phyloP scores from a whole-genome alignment of 2,113 vertebrate genomes.

The Monopterus albus region DNA sequence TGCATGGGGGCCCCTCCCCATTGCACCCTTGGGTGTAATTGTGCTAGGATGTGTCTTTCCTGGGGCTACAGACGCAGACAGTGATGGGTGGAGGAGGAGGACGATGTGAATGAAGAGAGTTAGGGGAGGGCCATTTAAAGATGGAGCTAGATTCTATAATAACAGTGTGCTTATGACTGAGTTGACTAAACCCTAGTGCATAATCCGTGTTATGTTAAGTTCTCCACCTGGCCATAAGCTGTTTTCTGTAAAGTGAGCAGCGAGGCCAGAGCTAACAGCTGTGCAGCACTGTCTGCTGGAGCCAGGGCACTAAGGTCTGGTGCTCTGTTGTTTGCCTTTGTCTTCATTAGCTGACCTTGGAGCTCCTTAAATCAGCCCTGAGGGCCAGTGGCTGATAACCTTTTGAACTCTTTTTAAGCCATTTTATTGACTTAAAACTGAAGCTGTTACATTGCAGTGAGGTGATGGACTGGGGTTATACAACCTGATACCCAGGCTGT shows the following conservation, averaged over 20 bases:
- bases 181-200: conserved; percentile 47
- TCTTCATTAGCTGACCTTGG: conserved; percentile 54
- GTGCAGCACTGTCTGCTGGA: neutral
- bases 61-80: conserved; percentile 56
- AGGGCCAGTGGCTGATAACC: conserved; percentile 56
- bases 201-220: conserved; percentile 27
- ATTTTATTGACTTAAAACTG: conserved; percentile 51
- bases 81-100: conserved; percentile 23
- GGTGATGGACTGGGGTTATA: neutral
- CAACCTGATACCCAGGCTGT: too few species aligned
- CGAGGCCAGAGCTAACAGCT: neutral
- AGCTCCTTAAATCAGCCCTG: conserved; percentile 35
- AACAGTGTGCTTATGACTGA: conserved; percentile 68
- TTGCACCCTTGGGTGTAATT: conserved; percentile 32
- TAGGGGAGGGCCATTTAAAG: conserved; percentile 13
- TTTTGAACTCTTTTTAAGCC: conserved; percentile 53
- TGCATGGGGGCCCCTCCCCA: conserved; percentile 2
- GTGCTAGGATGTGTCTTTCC: conserved; percentile 53
- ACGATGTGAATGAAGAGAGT: too few species aligned
- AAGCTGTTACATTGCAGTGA: conserved; percentile 6
- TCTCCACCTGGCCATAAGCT: conserved; percentile 14
- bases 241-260: conserved; percentile 12
- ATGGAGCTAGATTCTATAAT: conserved; percentile 58
- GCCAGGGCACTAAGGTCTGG: conserved; percentile 2
- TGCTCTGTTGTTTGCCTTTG: conserved; percentile 8